A percentile compares a stretch with the other conserved stretches of the same genome.
These are phyloP conservation scores for Heterodera filipjevi DNA, from an alignment of 2,888 invertebrate genomes.

Conservation along the genomic window DNA sequence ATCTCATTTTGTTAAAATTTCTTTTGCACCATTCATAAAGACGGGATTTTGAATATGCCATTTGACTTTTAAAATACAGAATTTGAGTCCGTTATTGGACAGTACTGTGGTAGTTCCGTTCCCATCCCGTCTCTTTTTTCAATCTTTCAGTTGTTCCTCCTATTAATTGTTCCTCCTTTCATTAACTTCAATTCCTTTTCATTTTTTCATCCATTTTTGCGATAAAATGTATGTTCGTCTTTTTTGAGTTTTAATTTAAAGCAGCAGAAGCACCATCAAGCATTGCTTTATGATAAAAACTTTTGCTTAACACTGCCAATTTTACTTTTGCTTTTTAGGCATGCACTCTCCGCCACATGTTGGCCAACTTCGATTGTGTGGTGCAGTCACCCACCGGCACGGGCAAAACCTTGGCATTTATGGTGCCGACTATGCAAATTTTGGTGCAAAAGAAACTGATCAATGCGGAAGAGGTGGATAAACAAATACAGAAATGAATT, in stretches of 20 bases:
- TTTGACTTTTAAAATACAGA: too few relatives aligned
- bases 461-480: slow-evolving; percentile 65
- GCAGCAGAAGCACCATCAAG: neutral
- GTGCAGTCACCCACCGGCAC: slow-evolving; percentile 98
- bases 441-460: slow-evolving; percentile 55
- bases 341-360: slow-evolving; percentile 70
- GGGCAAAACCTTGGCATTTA: slow-evolving; percentile 93
- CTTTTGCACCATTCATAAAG: too few relatives aligned
- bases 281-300: neutral
- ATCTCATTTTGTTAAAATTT: too few relatives aligned
- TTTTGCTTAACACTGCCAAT: too few relatives aligned
- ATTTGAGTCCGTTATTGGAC: too few relatives aligned
- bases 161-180: too few relatives aligned
- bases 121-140: too few relatives aligned
- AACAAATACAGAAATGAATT: neutral
- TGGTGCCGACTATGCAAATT: slow-evolving; percentile 87
- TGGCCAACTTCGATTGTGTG: slow-evolving; percentile 91
- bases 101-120: too few relatives aligned
- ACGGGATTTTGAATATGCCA: too few relatives aligned
- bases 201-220: neutral
- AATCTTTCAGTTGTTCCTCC: too few relatives aligned
- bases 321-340: slow-evolving; percentile 27
- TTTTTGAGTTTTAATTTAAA: neutral
- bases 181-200: neutral
- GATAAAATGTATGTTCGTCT: neutral